These are phyloP conservation scores for Melospiza georgiana DNA, from an alignment of 2,113 vertebrate species.

Conservation along the genomic window DNA sequence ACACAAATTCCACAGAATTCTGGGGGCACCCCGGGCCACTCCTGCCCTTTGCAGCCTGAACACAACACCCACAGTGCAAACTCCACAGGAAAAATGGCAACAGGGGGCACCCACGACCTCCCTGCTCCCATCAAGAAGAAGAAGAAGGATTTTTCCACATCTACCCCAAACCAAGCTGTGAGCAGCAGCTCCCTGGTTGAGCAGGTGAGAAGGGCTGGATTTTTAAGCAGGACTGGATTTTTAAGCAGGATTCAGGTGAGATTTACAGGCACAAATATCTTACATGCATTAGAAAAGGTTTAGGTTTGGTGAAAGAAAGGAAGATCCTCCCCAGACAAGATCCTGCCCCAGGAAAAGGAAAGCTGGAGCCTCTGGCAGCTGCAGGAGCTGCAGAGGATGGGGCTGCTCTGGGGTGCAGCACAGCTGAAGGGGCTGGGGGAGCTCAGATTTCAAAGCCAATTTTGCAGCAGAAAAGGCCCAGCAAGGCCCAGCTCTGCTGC, in stretches of 20 bases:
- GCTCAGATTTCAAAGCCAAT: neutral
- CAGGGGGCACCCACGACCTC: fast-evolving
- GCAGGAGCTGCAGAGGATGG: neutral
- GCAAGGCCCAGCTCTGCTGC: neutral
- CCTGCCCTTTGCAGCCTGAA: neutral
- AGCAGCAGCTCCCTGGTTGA: neutral
- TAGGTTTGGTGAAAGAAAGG: neutral
- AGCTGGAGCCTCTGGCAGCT: neutral
- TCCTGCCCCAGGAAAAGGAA: neutral
- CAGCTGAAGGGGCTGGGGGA: neutral
- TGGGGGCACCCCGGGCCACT: fast-evolving
- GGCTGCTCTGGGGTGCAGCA: neutral
- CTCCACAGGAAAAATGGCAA: neutral
- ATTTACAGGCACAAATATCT: neutral
- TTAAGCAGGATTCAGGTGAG: neutral
- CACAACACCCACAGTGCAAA: fast-evolving
- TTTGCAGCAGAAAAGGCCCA: neutral
- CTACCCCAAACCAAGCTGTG: fast-evolving
- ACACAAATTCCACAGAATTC: neutral
- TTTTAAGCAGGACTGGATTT: neutral
- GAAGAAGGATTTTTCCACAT: neutral
- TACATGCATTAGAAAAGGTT: fast-evolving
- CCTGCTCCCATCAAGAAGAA: neutral
- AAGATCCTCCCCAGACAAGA: neutral
- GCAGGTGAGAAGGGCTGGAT: neutral